Evolutionary conservation across 1,140 invertebrate species (phyloP).

Genomic region (Theocolax elegans): DNA sequence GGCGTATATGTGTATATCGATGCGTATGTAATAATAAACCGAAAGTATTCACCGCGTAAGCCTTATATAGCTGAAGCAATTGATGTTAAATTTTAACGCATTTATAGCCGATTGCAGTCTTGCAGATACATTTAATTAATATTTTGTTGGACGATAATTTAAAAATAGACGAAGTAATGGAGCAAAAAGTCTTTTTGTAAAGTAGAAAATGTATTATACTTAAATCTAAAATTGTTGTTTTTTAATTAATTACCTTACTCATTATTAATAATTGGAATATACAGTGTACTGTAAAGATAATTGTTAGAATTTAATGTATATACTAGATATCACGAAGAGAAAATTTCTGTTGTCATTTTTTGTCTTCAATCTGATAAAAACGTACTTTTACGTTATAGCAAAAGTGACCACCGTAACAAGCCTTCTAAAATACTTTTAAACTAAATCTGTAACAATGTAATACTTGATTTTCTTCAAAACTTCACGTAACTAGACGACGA

Average conservation of each 20-base stretch:
- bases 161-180: conserved; percentile 22
- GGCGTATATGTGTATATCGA: neutral
- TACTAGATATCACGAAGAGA: conserved; percentile 17
- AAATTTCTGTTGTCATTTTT: too few species aligned
- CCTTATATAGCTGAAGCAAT: conserved; percentile 16
- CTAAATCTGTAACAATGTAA: conserved; percentile 27
- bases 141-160: conserved; percentile 18
- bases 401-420: conserved; percentile 24
- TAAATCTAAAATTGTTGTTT: conserved; percentile 9
- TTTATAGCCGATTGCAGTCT: conserved; percentile 30
- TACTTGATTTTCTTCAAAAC: conserved; percentile 22
- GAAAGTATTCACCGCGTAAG: neutral
- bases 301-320: conserved; percentile 21
- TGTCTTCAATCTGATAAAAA: too few species aligned
- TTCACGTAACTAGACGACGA: conserved; percentile 27
- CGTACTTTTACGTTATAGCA: conserved; percentile 7
- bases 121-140: conserved; percentile 7
- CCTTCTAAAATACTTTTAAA: conserved; percentile 27
- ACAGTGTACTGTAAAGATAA: neutral
- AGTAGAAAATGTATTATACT: conserved; percentile 28
- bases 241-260: conserved; percentile 27
- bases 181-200: conserved; percentile 21
- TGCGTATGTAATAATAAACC: neutral
- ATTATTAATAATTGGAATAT: conserved; percentile 26
- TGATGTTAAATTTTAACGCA: conserved; percentile 1